Evolutionary conservation across 2,888 invertebrate genomes (phyloP).

Genomic region (Aleiodes alternator): DNA sequence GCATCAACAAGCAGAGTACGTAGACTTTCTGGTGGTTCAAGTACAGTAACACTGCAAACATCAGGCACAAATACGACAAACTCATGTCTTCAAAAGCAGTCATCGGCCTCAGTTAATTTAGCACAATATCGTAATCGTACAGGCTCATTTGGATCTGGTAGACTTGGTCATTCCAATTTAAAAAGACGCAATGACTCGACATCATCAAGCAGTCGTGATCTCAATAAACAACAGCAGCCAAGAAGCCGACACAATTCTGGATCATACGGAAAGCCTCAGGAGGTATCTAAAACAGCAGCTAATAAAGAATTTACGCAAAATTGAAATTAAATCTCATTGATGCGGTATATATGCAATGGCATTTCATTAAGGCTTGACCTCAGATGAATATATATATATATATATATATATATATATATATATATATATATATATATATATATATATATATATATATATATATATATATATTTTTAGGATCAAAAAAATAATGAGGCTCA

Average conservation of each 20-base stretch:
- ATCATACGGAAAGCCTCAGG: constrained; percentile 64
- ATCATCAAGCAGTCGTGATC: constrained; percentile 62
- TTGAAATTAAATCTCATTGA: background rate
- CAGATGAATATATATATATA: constrained; percentile 28
- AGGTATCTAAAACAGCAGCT: constrained; percentile 55
- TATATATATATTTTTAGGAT: constrained; percentile 34
- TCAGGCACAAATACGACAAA: constrained; percentile 35
- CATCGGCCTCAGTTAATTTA: constrained; percentile 63
- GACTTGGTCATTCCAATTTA: constrained; percentile 60
- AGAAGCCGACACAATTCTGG: constrained; percentile 67
- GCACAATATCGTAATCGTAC: constrained; percentile 69
- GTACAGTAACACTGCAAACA: constrained; percentile 66
- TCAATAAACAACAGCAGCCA: constrained; percentile 64
- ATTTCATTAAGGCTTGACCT: background rate
- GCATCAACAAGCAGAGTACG: constrained; percentile 67
- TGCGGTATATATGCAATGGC: no score
- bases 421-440: constrained; percentile 34
- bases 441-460: constrained; percentile 28
- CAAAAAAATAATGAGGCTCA: constrained; percentile 33
- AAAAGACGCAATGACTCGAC: constrained; percentile 66
- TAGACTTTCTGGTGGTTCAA: constrained; percentile 72
- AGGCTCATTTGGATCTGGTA: constrained; percentile 72
- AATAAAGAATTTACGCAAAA: constrained; percentile 15
- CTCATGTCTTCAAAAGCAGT: constrained; percentile 57
- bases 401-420: constrained; percentile 30